Percentiles rank a stretch among this genome's conserved stretches.
phyloP scores from a whole-genome alignment of 2,888 invertebrate species.

The Anthophora plumipes region DNA sequence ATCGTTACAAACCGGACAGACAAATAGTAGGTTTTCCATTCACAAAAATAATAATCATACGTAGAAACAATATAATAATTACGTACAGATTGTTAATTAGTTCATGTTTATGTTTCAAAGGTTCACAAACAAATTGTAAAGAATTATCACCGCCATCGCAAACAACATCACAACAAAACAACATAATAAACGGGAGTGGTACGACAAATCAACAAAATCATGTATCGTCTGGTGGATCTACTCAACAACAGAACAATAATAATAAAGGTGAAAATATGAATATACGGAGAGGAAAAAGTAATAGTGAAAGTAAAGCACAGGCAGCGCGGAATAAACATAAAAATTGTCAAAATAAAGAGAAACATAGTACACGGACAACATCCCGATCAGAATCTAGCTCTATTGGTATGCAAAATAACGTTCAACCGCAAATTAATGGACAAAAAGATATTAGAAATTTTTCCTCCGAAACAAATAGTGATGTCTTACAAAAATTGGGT shows the following conservation, averaged over 20 bases:
- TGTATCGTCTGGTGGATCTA: constrained; percentile 63
- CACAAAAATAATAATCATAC: neutral
- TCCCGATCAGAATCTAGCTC: constrained; percentile 84
- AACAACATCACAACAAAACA: constrained; percentile 72
- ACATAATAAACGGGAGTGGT: constrained; percentile 71
- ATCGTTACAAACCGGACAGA: constrained; percentile 84
- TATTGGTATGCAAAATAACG: constrained; percentile 71
- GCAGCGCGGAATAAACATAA: constrained; percentile 86
- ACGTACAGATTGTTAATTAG: constrained; percentile 5
- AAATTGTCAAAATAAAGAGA: constrained; percentile 84
- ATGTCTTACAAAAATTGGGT: constrained; percentile 76
- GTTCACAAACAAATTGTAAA: constrained; percentile 80
- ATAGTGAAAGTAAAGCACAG: constrained; percentile 85
- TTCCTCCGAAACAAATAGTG: constrained; percentile 72
- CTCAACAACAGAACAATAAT: constrained; percentile 79
- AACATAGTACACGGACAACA: constrained; percentile 80
- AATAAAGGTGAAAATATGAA: constrained; percentile 84
- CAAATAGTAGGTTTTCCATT: constrained; percentile 76
- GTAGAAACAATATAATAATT: neutral
- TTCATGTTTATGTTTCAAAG: constrained; percentile 63
- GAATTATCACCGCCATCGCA: constrained; percentile 79
- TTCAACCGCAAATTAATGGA: constrained; percentile 75
- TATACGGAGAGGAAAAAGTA: constrained; percentile 82
- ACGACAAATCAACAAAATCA: constrained; percentile 75
- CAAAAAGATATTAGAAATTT: constrained; percentile 78